phyloP scores from a whole-genome alignment of 2,113 vertebrate genomes.

The Pelusios castaneus region DNA sequence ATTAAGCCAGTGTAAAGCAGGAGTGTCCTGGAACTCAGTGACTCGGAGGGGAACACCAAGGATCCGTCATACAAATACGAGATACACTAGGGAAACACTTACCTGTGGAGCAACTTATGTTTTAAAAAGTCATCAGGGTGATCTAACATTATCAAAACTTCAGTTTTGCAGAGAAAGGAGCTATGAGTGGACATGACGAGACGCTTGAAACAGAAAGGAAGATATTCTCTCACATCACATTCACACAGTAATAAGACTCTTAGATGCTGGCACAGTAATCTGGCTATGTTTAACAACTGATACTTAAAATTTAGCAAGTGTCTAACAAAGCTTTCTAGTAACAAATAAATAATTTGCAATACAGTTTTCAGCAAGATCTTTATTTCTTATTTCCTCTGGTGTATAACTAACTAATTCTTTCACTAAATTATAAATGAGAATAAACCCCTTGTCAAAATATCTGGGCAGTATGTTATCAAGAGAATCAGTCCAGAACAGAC shows the following conservation, averaged over 20 bases:
- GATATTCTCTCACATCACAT: not conserved
- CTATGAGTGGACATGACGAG: not conserved
- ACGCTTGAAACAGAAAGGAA: fast-evolving
- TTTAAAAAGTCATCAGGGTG: not conserved
- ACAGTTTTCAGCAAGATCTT: not conserved
- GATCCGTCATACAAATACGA: not conserved
- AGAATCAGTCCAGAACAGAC: not conserved
- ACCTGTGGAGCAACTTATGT: not conserved
- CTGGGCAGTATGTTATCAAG: not conserved
- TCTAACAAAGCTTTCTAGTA: not conserved
- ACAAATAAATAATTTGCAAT: not conserved
- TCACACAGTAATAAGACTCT: not conserved
- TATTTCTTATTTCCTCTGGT: not conserved
- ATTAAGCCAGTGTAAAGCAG: not conserved
- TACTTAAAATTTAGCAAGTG: not conserved
- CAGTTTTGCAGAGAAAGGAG: not conserved
- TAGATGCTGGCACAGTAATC: not conserved
- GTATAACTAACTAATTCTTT: not conserved
- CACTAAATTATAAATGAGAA: not conserved
- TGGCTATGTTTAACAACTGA: not conserved
- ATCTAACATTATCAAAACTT: not conserved
- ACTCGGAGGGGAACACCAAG: not conserved
- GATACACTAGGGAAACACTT: not conserved
- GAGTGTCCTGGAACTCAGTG: not conserved
- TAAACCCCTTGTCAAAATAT: not conserved